Conservation (phyloP, 1,140 invertebrate genomes). For the Penaeus chinensis region DNA sequence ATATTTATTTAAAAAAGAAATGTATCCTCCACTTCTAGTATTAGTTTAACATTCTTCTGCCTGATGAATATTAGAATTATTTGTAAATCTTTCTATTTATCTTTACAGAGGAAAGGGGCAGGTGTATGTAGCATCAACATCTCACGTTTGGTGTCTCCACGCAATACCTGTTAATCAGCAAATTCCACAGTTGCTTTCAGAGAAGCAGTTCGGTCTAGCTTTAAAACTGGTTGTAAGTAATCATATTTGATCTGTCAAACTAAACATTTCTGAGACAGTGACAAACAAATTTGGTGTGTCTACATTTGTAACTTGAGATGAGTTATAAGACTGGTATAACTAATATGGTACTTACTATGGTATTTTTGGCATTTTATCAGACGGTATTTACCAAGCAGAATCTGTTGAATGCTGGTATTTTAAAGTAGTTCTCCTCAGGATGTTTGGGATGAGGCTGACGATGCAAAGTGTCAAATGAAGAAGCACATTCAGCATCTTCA, state of each 20-base stretch:
- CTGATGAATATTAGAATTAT: neutral
- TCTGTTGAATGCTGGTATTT: neutral
- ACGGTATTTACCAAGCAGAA: too few species aligned
- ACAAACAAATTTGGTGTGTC: too few species aligned
- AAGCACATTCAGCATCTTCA: constrained; percentile 90
- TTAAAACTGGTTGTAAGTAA: constrained; percentile 86
- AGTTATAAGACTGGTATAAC: neutral
- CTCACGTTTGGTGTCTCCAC: constrained; percentile 87
- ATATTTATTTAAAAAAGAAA: too few species aligned
- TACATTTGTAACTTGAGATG: too few species aligned
- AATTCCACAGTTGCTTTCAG: constrained; percentile 82
- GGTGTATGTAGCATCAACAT: constrained; percentile 87
- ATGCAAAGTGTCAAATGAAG: constrained; percentile 84
- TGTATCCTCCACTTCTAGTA: too few species aligned
- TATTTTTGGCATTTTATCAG: too few species aligned
- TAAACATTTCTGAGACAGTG: too few species aligned
- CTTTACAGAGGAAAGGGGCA: constrained; percentile 79
- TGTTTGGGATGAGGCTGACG: constrained; percentile 83
- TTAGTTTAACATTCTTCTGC: neutral
- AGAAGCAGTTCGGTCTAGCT: constrained; percentile 95
- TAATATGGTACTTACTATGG: neutral
- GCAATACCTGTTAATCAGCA: constrained; percentile 83
- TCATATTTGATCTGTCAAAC: too few species aligned
- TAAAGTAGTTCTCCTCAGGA: constrained; percentile 74
- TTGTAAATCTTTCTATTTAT: neutral